phyloP scores from a whole-genome alignment of 2,797 vertebrate species.

The Florisuga fusca region DNA sequence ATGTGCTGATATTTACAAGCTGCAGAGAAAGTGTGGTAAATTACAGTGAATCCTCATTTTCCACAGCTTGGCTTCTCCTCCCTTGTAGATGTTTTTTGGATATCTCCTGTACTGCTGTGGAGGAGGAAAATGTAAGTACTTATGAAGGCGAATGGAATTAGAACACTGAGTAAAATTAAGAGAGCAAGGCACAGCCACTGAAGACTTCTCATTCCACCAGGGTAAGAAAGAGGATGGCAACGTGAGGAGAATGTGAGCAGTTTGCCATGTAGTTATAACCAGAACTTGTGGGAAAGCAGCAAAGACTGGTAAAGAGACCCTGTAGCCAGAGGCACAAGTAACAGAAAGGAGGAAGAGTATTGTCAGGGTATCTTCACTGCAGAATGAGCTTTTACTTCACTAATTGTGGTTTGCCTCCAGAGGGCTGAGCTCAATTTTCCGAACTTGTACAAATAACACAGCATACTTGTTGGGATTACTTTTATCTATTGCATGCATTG shows the following conservation, averaged over 20 bases:
- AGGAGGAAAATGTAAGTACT: not conserved
- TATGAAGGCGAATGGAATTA: not conserved
- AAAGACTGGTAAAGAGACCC: not conserved
- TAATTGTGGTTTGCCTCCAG: constrained; percentile 39
- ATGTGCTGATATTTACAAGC: not conserved
- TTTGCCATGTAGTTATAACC: not conserved
- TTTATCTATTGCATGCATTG: constrained; percentile 44
- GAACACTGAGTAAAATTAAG: not conserved
- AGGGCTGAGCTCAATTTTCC: constrained; percentile 42
- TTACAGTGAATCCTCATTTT: not conserved
- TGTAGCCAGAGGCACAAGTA: not conserved
- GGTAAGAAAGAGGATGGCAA: not conserved
- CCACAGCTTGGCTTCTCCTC: accelerated
- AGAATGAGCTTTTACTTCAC: constrained; percentile 24
- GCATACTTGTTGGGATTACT: constrained; percentile 43
- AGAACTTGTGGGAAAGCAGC: not conserved
- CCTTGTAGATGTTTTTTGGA: not conserved
- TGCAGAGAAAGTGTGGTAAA: not conserved
- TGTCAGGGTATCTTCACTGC: not conserved
- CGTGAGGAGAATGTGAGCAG: accelerated
- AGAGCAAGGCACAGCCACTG: not conserved
- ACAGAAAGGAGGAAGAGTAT: not conserved
- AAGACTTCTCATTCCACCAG: not conserved
- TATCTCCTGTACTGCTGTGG: not conserved
- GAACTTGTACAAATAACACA: constrained; percentile 13